Conservation (phyloP, 2,888 invertebrate species). For the Drosophila recens region DNA sequence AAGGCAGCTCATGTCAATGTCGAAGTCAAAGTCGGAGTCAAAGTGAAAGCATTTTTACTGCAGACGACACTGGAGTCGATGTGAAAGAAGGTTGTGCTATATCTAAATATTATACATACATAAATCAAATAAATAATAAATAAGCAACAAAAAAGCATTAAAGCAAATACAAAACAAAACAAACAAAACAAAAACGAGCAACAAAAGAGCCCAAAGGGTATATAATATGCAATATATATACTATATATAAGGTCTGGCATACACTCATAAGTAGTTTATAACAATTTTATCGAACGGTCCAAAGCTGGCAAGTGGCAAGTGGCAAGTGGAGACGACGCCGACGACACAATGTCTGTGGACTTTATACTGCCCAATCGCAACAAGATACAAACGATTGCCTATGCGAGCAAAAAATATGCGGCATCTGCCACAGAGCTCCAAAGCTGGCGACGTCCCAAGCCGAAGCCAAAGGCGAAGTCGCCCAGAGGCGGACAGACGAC, state of each 20-base stretch:
- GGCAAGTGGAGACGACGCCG: constrained; percentile 41
- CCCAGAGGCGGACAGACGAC: constrained; percentile 24
- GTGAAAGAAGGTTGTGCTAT: constrained; percentile 80
- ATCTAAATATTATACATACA: constrained; percentile 80
- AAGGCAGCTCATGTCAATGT: constrained; percentile 79
- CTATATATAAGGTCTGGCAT: constrained; percentile 14
- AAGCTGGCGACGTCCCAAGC: constrained; percentile 72
- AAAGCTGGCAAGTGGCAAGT: constrained; percentile 65
- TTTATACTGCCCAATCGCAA: constrained; percentile 78
- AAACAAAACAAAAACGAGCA: constrained; percentile 19
- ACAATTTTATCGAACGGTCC: constrained; percentile 50
- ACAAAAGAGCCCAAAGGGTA: constrained; percentile 50
- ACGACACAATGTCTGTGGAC: constrained; percentile 81
- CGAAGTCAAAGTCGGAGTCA: constrained; percentile 56
- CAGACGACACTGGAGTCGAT: constrained; percentile 70
- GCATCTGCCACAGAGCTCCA: constrained; percentile 57
- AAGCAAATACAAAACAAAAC: constrained; percentile 38
- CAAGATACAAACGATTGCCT: constrained; percentile 78
- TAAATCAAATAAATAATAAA: constrained; percentile 34
- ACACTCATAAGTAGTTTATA: constrained; percentile 52
- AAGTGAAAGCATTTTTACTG: constrained; percentile 72
- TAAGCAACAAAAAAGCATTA: constrained; percentile 34
- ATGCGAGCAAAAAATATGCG: constrained; percentile 75
- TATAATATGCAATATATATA: constrained; percentile 12
- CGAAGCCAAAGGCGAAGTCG: constrained; percentile 45